A percentile compares a stretch with the other conserved stretches of the same genome.
phyloP scores from a whole-genome alignment of 2,888 invertebrate species.

The Hydrotaea diabolus region DNA sequence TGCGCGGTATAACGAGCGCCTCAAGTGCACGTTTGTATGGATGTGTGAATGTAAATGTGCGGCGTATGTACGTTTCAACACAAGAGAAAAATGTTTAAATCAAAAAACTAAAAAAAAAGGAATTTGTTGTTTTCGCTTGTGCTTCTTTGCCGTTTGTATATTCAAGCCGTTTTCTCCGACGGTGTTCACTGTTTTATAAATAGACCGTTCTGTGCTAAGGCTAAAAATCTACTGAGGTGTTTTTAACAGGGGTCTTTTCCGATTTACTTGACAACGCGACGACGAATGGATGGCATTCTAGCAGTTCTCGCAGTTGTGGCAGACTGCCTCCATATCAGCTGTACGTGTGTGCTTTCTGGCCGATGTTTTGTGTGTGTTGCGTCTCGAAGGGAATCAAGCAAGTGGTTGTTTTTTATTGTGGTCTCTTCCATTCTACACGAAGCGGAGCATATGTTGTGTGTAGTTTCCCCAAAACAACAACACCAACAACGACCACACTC shows the following conservation, averaged over 20 bases:
- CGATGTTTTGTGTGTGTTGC: slow-evolving; percentile 7
- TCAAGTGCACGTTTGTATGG: neutral
- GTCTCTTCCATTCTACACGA: neutral
- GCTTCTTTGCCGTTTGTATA: slow-evolving; percentile 37
- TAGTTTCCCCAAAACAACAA: slow-evolving; percentile 25
- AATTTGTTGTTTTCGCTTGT: slow-evolving; percentile 20
- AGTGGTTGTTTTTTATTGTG: slow-evolving; percentile 63
- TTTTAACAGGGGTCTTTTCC: slow-evolving; percentile 37
- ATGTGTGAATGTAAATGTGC: neutral
- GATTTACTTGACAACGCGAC: neutral
- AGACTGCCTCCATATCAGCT: slow-evolving; percentile 1
- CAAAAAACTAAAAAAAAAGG: slow-evolving; percentile 45
- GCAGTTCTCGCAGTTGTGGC: slow-evolving; percentile 60
- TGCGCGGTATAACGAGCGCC: too few relatives aligned
- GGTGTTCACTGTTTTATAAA: slow-evolving; percentile 17
- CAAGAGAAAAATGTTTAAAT: slow-evolving; percentile 29
- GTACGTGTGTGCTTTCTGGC: neutral
- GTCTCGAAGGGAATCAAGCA: slow-evolving; percentile 66
- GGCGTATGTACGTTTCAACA: neutral
- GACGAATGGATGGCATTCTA: slow-evolving; percentile 52
- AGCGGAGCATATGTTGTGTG: slow-evolving; percentile 44
- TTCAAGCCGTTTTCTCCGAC: slow-evolving; percentile 22
- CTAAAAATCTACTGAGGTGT: slow-evolving; percentile 62
- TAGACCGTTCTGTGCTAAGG: slow-evolving; percentile 60
- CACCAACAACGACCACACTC: neutral